A percentile compares a stretch with the other conserved stretches of the same genome.
phyloP scores from a whole-genome alignment of 2,797 vertebrate species.

The Lerista edwardsae region DNA sequence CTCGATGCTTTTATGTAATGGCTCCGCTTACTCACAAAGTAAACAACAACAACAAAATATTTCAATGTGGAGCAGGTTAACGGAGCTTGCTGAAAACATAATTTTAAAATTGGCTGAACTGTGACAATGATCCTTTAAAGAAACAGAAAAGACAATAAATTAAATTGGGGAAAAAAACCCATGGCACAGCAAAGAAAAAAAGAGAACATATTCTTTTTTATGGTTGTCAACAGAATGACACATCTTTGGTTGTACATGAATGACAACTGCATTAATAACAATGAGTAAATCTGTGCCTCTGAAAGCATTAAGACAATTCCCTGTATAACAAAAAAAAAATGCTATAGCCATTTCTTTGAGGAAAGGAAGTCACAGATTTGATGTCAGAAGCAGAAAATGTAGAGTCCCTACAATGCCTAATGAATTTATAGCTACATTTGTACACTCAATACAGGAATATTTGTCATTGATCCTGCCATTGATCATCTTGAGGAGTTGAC shows the following conservation, averaged over 20 bases:
- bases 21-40: background rate
- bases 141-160: constrained; percentile 22
- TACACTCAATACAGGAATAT: background rate
- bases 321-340: background rate
- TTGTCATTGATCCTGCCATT: background rate
- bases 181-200: background rate
- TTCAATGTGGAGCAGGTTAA: background rate
- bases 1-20: background rate
- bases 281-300: background rate
- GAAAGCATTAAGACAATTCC: background rate
- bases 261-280: constrained; percentile 29
- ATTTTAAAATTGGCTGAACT: constrained; percentile 4
- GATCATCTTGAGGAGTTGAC: background rate
- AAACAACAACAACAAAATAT: background rate
- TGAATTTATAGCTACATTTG: background rate
- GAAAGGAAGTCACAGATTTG: background rate
- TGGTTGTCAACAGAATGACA: constrained; percentile 7
- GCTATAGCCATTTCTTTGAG: background rate
- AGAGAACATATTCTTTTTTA: constrained; percentile 18
- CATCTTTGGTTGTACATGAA: background rate
- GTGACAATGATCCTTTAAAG: constrained; percentile 6
- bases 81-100: constrained; percentile 10
- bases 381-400: background rate
- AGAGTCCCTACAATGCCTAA: background rate
- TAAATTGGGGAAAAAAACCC: constrained; percentile 12